Base-by-base conservation (phyloP, 2,797 vertebrate genomes). In the Neosalanx taihuensis region DNA sequence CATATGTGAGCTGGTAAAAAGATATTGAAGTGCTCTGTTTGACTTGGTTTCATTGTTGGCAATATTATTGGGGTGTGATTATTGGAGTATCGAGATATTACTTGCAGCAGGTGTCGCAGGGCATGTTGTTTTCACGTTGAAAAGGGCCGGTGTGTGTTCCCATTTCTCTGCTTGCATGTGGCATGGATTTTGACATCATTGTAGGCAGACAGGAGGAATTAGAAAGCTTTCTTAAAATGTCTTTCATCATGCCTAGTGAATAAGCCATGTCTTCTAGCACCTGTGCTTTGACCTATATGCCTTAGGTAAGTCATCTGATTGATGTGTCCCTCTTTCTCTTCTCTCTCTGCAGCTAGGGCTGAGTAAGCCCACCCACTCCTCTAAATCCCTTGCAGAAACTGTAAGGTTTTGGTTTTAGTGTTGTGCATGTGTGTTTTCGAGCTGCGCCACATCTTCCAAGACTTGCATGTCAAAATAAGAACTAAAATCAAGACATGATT, bases 341-440 rank as follows among this genome's bases (percentile, higher is more conserved):
- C 75, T 79, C 77, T 73, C 74, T 85, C 88, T 82, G 67, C 88
- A 93, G 93, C 88, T 62, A 91, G 75, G 81, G 80, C 68, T 77
- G 73, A 87, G 76, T 94, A 90, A 89, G 78, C 84, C 83, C 74
- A 57, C 72, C 77, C 83, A 46, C 77, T 75, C 53, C 83, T 90
- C 79, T 83, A 78, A 87, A 84, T 82, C 81, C 83, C 86, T 81
- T 76, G 79, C 86, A 84, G 87, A 85, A 84, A 67, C 77, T 81
- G 87, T 84, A 76, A 83, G 84, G 84, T 84, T 90, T 46, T 90
- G 87, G 74, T 85, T 89, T 90, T 90, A 79, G 84, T 90, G 88
- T 91, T 91, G 86, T 92, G 91, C 86, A 87, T 92, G 90, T 89
- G 88, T 92, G 86, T 92, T 91, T 85, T 84, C 41, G 78, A 86